Base-by-base conservation (phyloP, 2,113 vertebrate genomes). In the Brachyhypopomus gauderio region DNA sequence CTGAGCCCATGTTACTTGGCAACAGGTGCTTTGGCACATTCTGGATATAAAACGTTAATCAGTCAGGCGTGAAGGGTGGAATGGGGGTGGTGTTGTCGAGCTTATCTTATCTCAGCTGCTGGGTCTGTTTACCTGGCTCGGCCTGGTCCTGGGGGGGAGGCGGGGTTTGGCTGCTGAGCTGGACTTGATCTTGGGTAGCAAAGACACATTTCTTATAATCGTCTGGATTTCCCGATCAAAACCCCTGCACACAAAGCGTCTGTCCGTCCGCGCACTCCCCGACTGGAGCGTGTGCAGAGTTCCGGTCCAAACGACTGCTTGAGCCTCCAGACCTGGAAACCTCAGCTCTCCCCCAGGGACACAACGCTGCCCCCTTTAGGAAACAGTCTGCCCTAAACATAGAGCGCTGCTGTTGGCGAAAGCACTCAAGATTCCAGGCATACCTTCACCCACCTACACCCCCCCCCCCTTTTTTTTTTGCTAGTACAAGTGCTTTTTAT, bases 371-470 rank as follows among this genome's bases (percentile, higher is more conserved):
- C 58, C 56, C 78, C 36, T 25, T 67, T 66, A 67, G 60, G 48
- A 81, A 75, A 80, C 30, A 64, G 60, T 58, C 70, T 80, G 58
- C 74, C 25, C 78, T 81, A 66, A 81, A 84, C 78, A 84, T 56
- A 38, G 69, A 86, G 90, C 86, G 90, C 83, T 80, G 86, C 78
- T 89, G 88, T 88, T 93, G 94, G 92, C 91, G 89, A 90, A 94
- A 96, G 94, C 93, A 92, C 93, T 96, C 94, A 94, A 95, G 93
- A 97, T 97, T 97, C 95, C 90, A 95, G 91, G 91, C 95, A 94
- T 95, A 95, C 93, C 92, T 94, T 90, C 89, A 87, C 87, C 85
- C 91, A 94, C 12, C 45, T 14, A 7, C 45, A 3, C 45, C 9
- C 12, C 9, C 45, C 45, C 9, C 45, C 1, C 12, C 12, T 3